Base-by-base conservation (phyloP, 2,113 vertebrate genomes). In the Percopsis transmontana region DNA sequence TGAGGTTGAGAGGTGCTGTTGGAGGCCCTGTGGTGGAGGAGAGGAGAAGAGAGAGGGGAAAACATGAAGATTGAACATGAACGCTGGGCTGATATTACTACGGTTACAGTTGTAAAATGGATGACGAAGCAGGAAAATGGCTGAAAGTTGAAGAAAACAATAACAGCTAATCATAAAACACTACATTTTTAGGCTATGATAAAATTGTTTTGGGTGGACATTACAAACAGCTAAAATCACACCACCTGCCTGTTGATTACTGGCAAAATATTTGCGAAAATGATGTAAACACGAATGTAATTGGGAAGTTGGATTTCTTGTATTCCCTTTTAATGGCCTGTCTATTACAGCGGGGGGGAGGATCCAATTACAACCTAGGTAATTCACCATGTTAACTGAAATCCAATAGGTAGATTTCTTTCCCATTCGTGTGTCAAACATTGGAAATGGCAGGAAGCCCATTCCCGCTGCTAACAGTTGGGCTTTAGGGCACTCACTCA, bases 1-100 rank as follows among this genome's bases (percentile, higher is more conserved):
- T 99, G 81, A 99, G 91, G 83, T 96, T 94, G 63, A 95, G 92
- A 2, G 97, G 97, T 40, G 97, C 95, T 2, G 97, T 94, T 0
- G 97, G 97, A 64, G 97, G 97, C 0, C 96, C 97, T 99, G 44
- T 2, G 44, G 40, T 10, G 2, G 27, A 48, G n/a, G 54, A 44
- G 20, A 8, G 23, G 9, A 45, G 18, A 33, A 51, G 47, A 10
- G n/a, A 44, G 15, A 16, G 23, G 53, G 39, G 12, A 16, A 53
- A 66, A 33, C 40, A 56, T 21, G 39, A 24, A 44, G 38, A 55
- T 3, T 1, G 48, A 7, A 3, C 4, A 5, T 6, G 16, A 12
- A 1, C 66, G 24, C 55, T 54, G 42, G 27, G 57, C 0, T 33
- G 20, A 44, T 40, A 54, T 74, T 48, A n/a, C 24, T 27, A 5